Base-by-base conservation (phyloP, 2,797 vertebrate species). In the Semaprochilodus insignis region DNA sequence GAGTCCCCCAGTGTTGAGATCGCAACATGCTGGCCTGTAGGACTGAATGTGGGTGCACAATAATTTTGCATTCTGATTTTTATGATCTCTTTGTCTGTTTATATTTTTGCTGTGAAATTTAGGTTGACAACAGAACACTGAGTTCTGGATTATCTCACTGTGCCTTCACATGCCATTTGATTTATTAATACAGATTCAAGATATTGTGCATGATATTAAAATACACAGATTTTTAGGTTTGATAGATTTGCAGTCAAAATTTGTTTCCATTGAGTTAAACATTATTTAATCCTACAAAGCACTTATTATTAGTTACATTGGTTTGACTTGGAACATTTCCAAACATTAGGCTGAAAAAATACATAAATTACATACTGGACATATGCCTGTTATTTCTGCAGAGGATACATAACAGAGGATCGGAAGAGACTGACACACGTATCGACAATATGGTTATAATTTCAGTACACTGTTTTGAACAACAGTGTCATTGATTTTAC, bases 1-100 rank as follows among this genome's bases (percentile, higher is more conserved):
- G 74, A 78, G 78, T 81, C 67, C 15, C 66, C 52, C 16, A 75
- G 19, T 75, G 70, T 63, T 57, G 65, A 81, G 80, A 84, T 77
- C 44, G 51, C 76, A 81, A 69, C 63, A 80, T 36, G 34, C 14
- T 51, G 31, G 54, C 23, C 74, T 79, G 21, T 78, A 55, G 40
- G 62, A 77, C 66, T 65, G 36, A 60, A 66, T 23, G 19, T 81
- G 27, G 36, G 25, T 70, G 31, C 21, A 67, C 34, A 60, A 65
- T 60, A 40, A 72, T 66, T 67, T 27, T 71, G 65, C 34, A 66
- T 44, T 77, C 67, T 73, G 23, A 1, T 36, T 16, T n/a, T 74
- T 19, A 66, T 21, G 40, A 74, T 34, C 15, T 55, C 8, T 16
- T 44, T 59, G 34, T 10, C 15, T 69, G 7, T 76, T 76, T 76